Percentiles rank a stretch among this genome's conserved stretches.
Evolutionary conservation across 2,113 vertebrate genomes (phyloP).

Genomic region (Drymodes brunneopygia): DNA sequence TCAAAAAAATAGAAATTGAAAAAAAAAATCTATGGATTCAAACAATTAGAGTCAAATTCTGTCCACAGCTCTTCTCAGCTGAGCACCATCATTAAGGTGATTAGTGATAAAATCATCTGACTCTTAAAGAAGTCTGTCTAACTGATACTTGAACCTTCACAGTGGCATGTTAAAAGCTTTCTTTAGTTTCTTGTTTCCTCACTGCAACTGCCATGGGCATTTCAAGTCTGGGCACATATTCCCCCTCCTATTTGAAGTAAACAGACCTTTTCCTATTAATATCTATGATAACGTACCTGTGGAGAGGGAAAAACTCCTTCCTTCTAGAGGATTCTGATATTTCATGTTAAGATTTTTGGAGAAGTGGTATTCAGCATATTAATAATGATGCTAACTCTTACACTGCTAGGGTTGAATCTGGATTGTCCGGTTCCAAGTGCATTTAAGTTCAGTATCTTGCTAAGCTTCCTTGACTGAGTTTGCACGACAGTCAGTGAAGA

Average conservation of each 20-base stretch:
- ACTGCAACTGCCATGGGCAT: not conserved
- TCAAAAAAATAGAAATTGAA: not conserved
- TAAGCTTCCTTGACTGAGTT: not conserved
- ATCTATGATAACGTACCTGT: rapidly evolving
- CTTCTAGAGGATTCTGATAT: not conserved
- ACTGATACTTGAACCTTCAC: not conserved
- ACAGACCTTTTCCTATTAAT: not conserved
- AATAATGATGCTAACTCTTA: not conserved
- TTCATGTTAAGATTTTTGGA: not conserved
- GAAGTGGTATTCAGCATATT: not conserved
- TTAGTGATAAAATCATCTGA: not conserved
- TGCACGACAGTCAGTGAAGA: not conserved
- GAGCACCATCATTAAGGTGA: not conserved
- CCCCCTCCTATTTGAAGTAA: not conserved
- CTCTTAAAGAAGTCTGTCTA: not conserved
- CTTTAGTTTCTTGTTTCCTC: not conserved
- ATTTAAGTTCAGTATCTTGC: not conserved
- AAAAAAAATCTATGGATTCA: not conserved
- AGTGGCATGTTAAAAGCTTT: not conserved
- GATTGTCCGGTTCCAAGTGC: not conserved
- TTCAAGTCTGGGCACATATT: not conserved
- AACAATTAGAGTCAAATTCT: not conserved
- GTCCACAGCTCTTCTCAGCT: not conserved
- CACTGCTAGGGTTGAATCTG: not conserved
- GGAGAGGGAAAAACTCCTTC: not conserved